Percentiles rank a stretch among this genome's conserved stretches.
Conservation (phyloP, 2,797 vertebrate genomes). For the Acrossocheilus wenchowensis region DNA sequence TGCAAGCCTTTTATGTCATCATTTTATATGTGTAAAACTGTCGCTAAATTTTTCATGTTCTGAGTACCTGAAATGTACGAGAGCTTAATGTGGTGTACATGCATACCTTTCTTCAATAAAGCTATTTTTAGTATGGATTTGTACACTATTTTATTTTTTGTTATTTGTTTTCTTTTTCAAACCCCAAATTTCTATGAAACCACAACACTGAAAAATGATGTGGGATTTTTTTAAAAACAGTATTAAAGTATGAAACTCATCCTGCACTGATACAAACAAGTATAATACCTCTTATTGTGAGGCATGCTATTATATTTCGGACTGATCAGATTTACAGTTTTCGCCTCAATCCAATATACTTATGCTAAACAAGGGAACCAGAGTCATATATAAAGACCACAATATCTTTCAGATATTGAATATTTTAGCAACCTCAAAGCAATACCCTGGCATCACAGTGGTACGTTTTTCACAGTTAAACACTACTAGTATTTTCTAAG, state of each 20-base stretch:
- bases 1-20: slow-evolving; percentile 1
- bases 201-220: background rate
- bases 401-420: background rate
- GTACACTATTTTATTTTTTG: background rate
- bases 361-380: background rate
- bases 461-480: background rate
- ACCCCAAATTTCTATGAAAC: background rate
- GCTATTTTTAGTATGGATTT: slow-evolving; percentile 39
- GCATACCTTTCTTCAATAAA: slow-evolving; percentile 54
- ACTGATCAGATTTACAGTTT: background rate
- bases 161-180: background rate
- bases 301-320: background rate
- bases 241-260: background rate
- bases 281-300: background rate
- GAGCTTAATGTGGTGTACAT: slow-evolving; percentile 30
- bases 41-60: slow-evolving; percentile 3
- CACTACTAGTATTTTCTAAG: background rate
- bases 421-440: background rate
- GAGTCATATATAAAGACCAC: too few species aligned
- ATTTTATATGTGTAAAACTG: slow-evolving; percentile 25
- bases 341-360: background rate
- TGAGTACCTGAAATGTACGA: slow-evolving; percentile 36
- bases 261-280: background rate
- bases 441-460: background rate
- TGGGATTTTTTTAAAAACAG: background rate